Base-by-base conservation (phyloP, 2,113 vertebrate species). In the Pteropus alecto region DNA sequence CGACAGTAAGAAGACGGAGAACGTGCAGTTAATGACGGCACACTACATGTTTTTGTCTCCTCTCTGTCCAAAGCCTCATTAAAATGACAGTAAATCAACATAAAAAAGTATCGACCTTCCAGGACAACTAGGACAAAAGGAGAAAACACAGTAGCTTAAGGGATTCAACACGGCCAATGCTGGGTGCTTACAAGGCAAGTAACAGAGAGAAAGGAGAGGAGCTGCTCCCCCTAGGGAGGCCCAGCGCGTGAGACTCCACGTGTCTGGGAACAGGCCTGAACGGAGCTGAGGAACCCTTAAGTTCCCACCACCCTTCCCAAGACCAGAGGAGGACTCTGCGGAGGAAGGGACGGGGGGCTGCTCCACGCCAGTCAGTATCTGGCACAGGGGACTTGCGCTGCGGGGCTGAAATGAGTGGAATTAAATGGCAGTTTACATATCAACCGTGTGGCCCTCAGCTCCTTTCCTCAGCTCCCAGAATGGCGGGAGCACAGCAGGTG, bases 111-210 rank as follows among this genome's bases (percentile, higher is more conserved):
- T 48, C 46, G 56, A 41, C 26, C 30, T 58, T 16, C 28, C 76
- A 86, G 60, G 76, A 35, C 46, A 65, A 77, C 28, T 68, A 86
- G 60, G 76, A 35, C 46, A 65, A 70, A 81, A 87, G 33, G 26
- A 24, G 35, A 24, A 12, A 48, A 81, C 14, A 10, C 13, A 60
- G 56, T 22, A 11, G 28, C 18, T 21, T 18, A 10, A 22, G 58
- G 48, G 16, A 78, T 3, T 51, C 33, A 61, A 33, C 22, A 11
- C 0, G 5, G 74, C 24, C 5, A 18, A 30, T 33, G 35, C 3
- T 14, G 48, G 30, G 60, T 6, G 18, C 21, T 41, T 19, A 21
- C 15, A 35, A 30, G 8, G 33, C 11, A 12, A 54, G 3, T 2
- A 12, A 21, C 38, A 30, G 7, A 19, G 61, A 90, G 61, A 54